Evolutionary conservation across 1,140 invertebrate species (phyloP).

Genomic region (Eurosta solidaginis): DNA sequence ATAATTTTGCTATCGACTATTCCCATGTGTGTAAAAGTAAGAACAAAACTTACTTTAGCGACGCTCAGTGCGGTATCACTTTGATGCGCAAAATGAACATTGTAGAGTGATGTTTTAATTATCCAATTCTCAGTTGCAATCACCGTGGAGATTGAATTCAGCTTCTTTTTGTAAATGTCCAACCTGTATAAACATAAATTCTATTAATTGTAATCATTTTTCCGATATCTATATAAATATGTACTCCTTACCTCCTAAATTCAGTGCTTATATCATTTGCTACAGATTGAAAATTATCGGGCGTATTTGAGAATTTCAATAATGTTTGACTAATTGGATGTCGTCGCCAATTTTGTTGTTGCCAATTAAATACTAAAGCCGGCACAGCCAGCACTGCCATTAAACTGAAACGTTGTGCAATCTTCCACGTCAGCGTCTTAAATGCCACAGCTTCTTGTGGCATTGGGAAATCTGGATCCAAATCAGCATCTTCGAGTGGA

Average conservation of each 20-base stretch:
- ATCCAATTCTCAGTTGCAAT: slow-evolving; percentile 87
- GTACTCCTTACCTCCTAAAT: slow-evolving; percentile 65
- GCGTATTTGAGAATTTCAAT: slow-evolving; percentile 66
- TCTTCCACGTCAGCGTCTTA: slow-evolving; percentile 58
- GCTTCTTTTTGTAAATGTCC: slow-evolving; percentile 64
- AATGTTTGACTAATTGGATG: slow-evolving; percentile 79
- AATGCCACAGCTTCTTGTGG: slow-evolving; percentile 58
- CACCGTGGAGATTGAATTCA: slow-evolving; percentile 71
- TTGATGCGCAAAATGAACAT: slow-evolving; percentile 76
- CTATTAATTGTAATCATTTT: slow-evolving; percentile 29
- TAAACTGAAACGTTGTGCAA: slow-evolving; percentile 58
- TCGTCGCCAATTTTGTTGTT: slow-evolving; percentile 67
- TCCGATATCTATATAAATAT: neutral
- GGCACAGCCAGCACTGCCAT: slow-evolving; percentile 53
- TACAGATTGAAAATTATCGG: slow-evolving; percentile 69
- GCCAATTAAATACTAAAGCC: slow-evolving; percentile 68
- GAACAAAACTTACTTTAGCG: slow-evolving; percentile 67
- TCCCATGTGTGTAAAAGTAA: too few relatives aligned
- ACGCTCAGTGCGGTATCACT: slow-evolving; percentile 76
- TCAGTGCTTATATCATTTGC: slow-evolving; percentile 78
- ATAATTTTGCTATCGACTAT: too few relatives aligned
- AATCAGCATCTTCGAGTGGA: slow-evolving; percentile 48
- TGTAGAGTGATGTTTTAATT: slow-evolving; percentile 81
- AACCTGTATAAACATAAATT: slow-evolving; percentile 32
- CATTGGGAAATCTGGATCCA: slow-evolving; percentile 57